Base-by-base conservation (phyloP, 1,140 invertebrate species). In the Acromyrmex charruanus region DNA sequence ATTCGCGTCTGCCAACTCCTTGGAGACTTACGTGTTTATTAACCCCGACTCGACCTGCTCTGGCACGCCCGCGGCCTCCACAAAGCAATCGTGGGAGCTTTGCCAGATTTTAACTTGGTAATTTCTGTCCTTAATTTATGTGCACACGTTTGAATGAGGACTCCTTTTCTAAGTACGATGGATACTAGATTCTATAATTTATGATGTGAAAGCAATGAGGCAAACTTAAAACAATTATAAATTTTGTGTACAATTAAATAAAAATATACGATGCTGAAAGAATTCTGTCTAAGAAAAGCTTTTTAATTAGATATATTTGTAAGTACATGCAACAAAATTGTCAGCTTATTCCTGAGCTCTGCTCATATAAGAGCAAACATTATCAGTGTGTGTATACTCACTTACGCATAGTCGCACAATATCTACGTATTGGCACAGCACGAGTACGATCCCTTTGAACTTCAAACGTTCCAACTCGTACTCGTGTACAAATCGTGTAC, bases 1-100 rank as follows among this genome's bases (percentile, higher is more conserved):
- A 25, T 69, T 59, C 53, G 39, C 66, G 59, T 58, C 39, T 53
- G 59, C 63, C 58, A 66, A 81, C 63, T 77, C 65, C 84, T 87
- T 68, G 59, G 85, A 74, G 79, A 89, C 85, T 90, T 89, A 88
- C 87, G 74, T 89, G 88, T 91, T 91, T 91, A 91, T 91, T 91
- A 91, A 90, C 69, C 84, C 59, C 71, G 31, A 25, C 28, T 58
- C 59, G 44, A 85, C 49, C 21, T 28, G 44, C 74, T 55, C 28
- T 59, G 75, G 65, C 44, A 49, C 68, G 7, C 28, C 39, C 63
- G 14, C 31, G 77, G 25, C 44, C 12, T 61, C 53, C 18, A 44
- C 9, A 55, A 74, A 21, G 49, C 72, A 51, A 74, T 75, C 68
- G 51, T 28, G 61, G 49, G 21, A 51, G 25, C 55, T 66, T 31